Evolutionary conservation across 2,888 invertebrate genomes (phyloP).

Genomic region (Drosophila lacicola): DNA sequence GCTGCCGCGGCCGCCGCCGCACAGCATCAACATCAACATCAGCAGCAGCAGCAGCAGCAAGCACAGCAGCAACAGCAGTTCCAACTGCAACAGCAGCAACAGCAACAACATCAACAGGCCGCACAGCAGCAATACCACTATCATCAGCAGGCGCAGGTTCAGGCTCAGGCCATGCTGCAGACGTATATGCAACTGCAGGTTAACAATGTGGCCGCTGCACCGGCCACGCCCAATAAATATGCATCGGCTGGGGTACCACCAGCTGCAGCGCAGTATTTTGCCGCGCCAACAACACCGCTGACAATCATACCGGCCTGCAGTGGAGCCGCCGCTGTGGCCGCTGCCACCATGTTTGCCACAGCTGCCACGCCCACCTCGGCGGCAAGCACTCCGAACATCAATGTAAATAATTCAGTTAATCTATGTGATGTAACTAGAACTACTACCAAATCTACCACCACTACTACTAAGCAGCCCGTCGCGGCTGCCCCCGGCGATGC

Average conservation of each 20-base stretch:
- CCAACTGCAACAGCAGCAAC: slow-evolving; percentile 70
- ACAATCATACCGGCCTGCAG: slow-evolving; percentile 81
- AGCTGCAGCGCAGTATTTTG: slow-evolving; percentile 70
- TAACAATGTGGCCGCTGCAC: slow-evolving; percentile 76
- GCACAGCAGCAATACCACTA: slow-evolving; percentile 57
- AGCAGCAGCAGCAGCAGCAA: slow-evolving; percentile 70
- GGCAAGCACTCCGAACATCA: slow-evolving; percentile 82
- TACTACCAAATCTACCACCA: slow-evolving; percentile 79
- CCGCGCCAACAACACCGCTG: slow-evolving; percentile 79
- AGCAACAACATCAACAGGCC: slow-evolving; percentile 72
- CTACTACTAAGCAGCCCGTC: slow-evolving; percentile 79
- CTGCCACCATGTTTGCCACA: slow-evolving; percentile 77
- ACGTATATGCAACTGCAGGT: slow-evolving; percentile 84
- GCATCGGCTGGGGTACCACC: slow-evolving; percentile 49
- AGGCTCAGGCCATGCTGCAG: slow-evolving; percentile 83
- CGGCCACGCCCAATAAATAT: slow-evolving; percentile 80
- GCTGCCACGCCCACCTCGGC: slow-evolving; percentile 76
- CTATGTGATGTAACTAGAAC: slow-evolving; percentile 84
- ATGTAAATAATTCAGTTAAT: slow-evolving; percentile 85
- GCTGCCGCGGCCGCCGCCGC: slow-evolving; percentile 62
- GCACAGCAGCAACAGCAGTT: slow-evolving; percentile 66
- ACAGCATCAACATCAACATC: slow-evolving; percentile 64
- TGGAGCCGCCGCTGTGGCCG: slow-evolving; percentile 77
- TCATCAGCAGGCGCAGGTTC: slow-evolving; percentile 76
- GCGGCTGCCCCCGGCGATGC: slow-evolving; percentile 43